A percentile compares a stretch with the other conserved stretches of the same genome.
These are phyloP conservation scores for Punctoribates punctum DNA, from an alignment of 2,888 invertebrate species.

Conservation along the genomic window DNA sequence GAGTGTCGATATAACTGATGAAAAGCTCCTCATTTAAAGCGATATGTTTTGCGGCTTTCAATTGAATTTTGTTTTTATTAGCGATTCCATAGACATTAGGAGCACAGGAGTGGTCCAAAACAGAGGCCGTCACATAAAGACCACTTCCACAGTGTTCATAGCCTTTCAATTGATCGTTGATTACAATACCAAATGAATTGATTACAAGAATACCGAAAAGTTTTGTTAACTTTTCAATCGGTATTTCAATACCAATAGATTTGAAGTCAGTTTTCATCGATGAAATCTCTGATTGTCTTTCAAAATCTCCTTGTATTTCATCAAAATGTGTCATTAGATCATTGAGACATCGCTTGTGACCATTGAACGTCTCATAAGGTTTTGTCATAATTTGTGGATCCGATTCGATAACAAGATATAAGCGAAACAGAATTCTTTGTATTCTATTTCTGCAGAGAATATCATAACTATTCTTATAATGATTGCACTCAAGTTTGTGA, in stretches of 20 bases:
- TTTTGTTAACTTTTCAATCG: neutral
- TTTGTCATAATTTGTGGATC: neutral
- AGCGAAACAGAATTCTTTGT: neutral
- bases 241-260: neutral
- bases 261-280: neutral
- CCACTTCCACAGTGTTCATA: neutral
- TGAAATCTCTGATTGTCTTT: neutral
- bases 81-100: neutral
- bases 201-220: neutral
- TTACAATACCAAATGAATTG: neutral
- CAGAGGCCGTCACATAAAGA: neutral
- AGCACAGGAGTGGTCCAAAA: neutral
- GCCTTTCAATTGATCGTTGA: neutral
- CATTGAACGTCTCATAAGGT: neutral
- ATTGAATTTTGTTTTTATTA: neutral
- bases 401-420: neutral
- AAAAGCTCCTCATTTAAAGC: neutral
- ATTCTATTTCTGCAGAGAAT: too few species aligned
- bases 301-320: neutral
- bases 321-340: neutral
- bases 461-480: neutral
- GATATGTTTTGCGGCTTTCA: neutral
- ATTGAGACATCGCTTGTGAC: neutral
- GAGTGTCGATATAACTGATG: neutral
- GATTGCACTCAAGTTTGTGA: neutral